Evolutionary conservation across 2,888 invertebrate species (phyloP), one percentile per base, ranked within the genome.

Genomic region (Blomia tropicalis): DNA sequence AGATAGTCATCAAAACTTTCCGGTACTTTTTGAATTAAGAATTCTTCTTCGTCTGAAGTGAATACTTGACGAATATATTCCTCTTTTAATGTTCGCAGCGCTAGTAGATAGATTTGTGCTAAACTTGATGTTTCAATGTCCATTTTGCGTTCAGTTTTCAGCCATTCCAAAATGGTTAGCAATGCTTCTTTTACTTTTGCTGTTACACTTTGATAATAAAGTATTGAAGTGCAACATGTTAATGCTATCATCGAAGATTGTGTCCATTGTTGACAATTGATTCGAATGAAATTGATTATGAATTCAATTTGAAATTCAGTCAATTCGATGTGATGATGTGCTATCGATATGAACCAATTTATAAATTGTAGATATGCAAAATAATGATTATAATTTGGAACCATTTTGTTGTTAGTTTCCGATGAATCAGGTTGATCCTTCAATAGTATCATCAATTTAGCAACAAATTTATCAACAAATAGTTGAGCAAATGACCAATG

Each of bases 21-120:
- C 4, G 59, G 36, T 2, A 36, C 27, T 43, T 58, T 17, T 17
- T 41, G 43, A 19, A 41, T 17, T 17, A 58, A 23, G 41, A 56
- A 36, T n/a, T 19, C n/a, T 7, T 64, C 43, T 22, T 59, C 64
- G 27, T 64, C 64, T n/a, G 51, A 53, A 41, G 47, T 59, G 23
- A 65, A 65, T 7, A 65, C 63, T 36, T 54, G 47, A 19, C 54
- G 59, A n/a, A 65, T 53, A 5, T 36, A n/a, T 41, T 60, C 58
- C 23, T 59, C 61, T 14, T 58, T 36, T n/a, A 65, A 58, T 4
- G 65, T 65, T 43, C 64, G 51, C 29, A 65, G 51, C 22, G 65
- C 65, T n/a, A 65, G 44, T 11, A 58, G 53, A 54, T 65, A 65
- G 29, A 65, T 65, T 44, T 65, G 65, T 1, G 65, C 59, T 43